Conservation (phyloP, 2,888 invertebrate genomes). For the Dasysyrphus tricinctus region DNA sequence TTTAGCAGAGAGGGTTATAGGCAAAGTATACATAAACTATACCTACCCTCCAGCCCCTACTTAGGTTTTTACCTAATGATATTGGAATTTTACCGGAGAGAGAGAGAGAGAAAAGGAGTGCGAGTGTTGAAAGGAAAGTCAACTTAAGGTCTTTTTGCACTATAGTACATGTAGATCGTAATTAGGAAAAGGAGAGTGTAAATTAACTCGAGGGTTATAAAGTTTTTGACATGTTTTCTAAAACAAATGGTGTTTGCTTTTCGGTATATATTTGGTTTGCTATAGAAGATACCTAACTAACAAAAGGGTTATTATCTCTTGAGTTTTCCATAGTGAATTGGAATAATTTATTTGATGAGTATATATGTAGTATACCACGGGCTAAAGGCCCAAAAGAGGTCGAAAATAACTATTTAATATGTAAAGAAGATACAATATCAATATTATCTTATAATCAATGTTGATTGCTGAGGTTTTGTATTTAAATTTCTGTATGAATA, state of each 20-base stretch:
- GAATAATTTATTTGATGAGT: constrained; percentile 40
- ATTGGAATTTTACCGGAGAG: constrained; percentile 31
- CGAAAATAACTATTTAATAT: constrained; percentile 5
- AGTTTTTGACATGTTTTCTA: constrained; percentile 62
- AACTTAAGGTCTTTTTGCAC: constrained; percentile 44
- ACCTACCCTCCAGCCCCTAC: neutral
- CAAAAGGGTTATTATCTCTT: constrained; percentile 18
- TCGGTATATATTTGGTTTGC: constrained; percentile 6
- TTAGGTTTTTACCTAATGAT: constrained; percentile 16
- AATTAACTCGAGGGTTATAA: constrained; percentile 58
- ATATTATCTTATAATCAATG: constrained; percentile 21
- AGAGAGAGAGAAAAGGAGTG: neutral
- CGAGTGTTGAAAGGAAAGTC: constrained; percentile 57
- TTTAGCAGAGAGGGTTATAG: neutral
- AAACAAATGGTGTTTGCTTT: constrained; percentile 23
- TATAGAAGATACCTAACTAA: neutral
- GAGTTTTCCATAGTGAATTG: constrained; percentile 19
- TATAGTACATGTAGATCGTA: constrained; percentile 34
- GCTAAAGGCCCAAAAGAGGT: neutral
- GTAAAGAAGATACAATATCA: constrained; percentile 13
- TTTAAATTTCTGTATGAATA: neutral
- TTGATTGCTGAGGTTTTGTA: constrained; percentile 13
- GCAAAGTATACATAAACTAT: neutral
- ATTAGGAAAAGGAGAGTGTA: constrained; percentile 57
- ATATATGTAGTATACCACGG: neutral